Evolutionary conservation across 2,113 vertebrate species (phyloP), one percentile per base, ranked within the genome.

Genomic region (Motacilla tschutschensis): DNA sequence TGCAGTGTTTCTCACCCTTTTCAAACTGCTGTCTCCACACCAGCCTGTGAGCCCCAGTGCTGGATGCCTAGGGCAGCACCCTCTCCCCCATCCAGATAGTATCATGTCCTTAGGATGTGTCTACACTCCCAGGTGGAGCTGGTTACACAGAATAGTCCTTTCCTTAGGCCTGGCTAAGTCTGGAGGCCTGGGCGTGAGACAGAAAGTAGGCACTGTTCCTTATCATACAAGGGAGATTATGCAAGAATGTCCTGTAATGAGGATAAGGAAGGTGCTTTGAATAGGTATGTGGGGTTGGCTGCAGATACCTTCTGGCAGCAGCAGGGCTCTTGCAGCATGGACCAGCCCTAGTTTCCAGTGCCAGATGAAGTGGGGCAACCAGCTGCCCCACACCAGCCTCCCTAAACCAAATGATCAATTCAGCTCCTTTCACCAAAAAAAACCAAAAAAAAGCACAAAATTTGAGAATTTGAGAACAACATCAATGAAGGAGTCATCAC

Each of bases 221-320:
- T 93, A 93, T 87, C 89, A 59, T n/a, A 66, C 31, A 67, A 59
- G 31, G 16, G 63, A 82, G 60, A 87, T 92, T 89, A 90, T 77
- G 91, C 89, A 94, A 85, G 69, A 59, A 87, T 53, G 85, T 83
- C 85, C 63, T 67, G 48, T 87, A 66, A 82, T 89, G 82, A 95
- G 48, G 64, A 79, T 75, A 85, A 80, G 0, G 1, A 57, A 88
- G 35, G 65, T 26, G 51, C 50, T 93, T 87, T 85, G 86, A 91
- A 83, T 75, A 94, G 51, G 86, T 74, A 62, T 83, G 55, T 57
- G 83, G 62, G 60, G 88, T 44, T 93, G 91, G 92, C 74, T 72
- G 73, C 79, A 74, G 83, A 54, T 51, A 83, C 48, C 25, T 88
- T 64, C 70, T 78, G 90, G 86, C 83, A 92, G 48, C 1, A 84